Evolutionary conservation across 2,888 invertebrate species (phyloP), one percentile per base, ranked within the genome.

Genomic region (Mamestra brassicae): DNA sequence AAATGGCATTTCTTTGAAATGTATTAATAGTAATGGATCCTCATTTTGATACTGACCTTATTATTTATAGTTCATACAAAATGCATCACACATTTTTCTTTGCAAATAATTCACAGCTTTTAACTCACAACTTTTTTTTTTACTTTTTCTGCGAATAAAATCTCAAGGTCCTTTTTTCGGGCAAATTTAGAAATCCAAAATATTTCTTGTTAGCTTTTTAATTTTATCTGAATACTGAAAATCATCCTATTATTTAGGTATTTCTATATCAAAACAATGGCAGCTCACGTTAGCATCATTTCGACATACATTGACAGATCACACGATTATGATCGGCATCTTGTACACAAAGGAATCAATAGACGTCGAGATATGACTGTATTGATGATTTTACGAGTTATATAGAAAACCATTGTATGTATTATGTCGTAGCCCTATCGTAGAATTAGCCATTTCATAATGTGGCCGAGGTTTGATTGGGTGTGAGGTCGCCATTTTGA

Each of bases 281-380:
- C 15, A 26, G 42, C 6, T 26, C 66, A 36, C 42, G n/a, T 26
- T 26, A 64, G 2, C 57, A 72, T 50, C 4, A 81, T 72, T 78
- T 78, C 52, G 42, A 68, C 64, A 58, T 72, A 54, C 72, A 73
- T 57, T 50, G 83, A 58, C 64, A 58, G 83, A 68, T 69, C 26
- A 68, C 42, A 73, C 57, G 57, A 42, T 5, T 62, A 5, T 34
- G 80, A 83, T 62, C 13, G 83, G 68, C 79, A 55, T 69, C 15
- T 54, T 17, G n/a, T 78, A 57, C 34, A 78, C 80, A 61, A 78
- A 78, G 42, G 42, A n/a, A 54, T 78, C 80, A 69, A 72, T 78
- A 54, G 38, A 78, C 36, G 64, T 65, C 64, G 57, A 72, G 55
- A 38, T 45, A 45, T 36, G 11, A 50, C 50, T 64, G 50, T 15